phyloP scores from a whole-genome alignment of 2,113 vertebrate species.

The Mola mola region DNA sequence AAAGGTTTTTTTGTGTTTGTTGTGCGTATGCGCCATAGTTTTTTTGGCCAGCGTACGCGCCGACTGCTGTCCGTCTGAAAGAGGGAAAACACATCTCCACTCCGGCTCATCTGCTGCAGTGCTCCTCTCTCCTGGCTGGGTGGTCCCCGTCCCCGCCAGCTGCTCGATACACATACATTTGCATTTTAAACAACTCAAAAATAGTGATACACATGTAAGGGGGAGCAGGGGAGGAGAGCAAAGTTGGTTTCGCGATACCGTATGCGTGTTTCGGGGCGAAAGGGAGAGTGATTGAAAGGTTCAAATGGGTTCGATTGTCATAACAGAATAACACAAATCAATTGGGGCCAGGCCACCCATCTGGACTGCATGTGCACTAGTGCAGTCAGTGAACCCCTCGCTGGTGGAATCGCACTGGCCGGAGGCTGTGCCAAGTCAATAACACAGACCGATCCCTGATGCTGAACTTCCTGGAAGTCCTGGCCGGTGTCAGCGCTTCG shows the following conservation, averaged over 20 bases:
- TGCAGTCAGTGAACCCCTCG: conserved; percentile 58
- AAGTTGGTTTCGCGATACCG: conserved; percentile 28
- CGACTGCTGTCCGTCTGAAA: conserved; percentile 33
- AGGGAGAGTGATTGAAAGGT: conserved; percentile 35
- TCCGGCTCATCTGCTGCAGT: conserved; percentile 66
- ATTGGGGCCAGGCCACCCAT: conserved; percentile 71
- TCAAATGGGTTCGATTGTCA: conserved; percentile 72
- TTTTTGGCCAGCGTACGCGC: conserved; percentile 50
- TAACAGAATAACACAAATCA: conserved; percentile 66
- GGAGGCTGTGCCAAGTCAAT: conserved; percentile 76
- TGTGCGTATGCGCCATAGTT: conserved; percentile 28
- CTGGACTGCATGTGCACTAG: conserved; percentile 68
- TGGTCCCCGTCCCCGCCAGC: conserved; percentile 66
- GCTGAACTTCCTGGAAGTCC: conserved; percentile 71
- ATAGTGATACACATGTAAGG: conserved; percentile 38
- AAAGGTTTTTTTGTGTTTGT: conserved; percentile 40
- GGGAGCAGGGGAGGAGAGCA: conserved; percentile 13
- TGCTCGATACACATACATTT: conserved; percentile 69
- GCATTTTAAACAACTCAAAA: conserved; percentile 72
- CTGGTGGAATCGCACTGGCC: conserved; percentile 69
- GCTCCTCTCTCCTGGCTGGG: conserved; percentile 62
- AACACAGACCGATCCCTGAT: conserved; percentile 73
- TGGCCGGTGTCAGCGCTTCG: conserved; percentile 48
- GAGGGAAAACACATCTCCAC: conserved; percentile 55
- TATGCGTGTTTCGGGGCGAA: conserved; percentile 35